Percentiles rank a stretch among this genome's conserved stretches.
phyloP scores from a whole-genome alignment of 2,113 vertebrate genomes.

The Strigops habroptila region DNA sequence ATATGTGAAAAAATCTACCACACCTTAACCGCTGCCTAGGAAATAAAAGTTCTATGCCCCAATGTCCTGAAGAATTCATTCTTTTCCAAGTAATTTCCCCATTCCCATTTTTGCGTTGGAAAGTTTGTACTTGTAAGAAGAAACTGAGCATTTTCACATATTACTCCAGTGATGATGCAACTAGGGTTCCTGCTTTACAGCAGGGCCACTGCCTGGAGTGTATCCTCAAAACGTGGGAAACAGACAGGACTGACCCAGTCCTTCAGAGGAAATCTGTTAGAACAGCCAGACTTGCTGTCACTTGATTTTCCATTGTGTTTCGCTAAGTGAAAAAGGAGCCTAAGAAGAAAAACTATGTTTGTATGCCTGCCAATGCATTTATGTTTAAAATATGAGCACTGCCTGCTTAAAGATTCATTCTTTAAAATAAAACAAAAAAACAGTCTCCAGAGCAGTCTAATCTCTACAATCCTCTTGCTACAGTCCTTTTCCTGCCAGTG shows the following conservation, averaged over 20 bases:
- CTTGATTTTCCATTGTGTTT: neutral
- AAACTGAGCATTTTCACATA: neutral
- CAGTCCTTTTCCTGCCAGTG: neutral
- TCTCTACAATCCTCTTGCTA: neutral
- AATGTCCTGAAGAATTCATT: neutral
- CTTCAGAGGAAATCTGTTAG: neutral
- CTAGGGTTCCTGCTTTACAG: neutral
- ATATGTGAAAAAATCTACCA: neutral
- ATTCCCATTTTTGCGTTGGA: neutral
- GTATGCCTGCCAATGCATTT: neutral
- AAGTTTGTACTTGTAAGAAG: neutral
- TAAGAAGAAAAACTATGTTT: accelerated
- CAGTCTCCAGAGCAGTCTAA: neutral
- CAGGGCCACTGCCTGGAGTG: neutral
- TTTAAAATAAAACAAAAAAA: neutral
- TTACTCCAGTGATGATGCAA: neutral
- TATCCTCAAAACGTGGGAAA: neutral
- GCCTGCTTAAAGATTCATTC: neutral
- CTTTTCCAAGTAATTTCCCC: neutral
- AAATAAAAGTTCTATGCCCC: neutral
- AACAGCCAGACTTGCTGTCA: neutral
- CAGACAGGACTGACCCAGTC: neutral
- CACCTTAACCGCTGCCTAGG: neutral
- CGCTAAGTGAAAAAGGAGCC: neutral
- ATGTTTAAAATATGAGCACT: neutral